Base-by-base conservation (phyloP, 2,797 vertebrate genomes). In the Characodon lateralis region DNA sequence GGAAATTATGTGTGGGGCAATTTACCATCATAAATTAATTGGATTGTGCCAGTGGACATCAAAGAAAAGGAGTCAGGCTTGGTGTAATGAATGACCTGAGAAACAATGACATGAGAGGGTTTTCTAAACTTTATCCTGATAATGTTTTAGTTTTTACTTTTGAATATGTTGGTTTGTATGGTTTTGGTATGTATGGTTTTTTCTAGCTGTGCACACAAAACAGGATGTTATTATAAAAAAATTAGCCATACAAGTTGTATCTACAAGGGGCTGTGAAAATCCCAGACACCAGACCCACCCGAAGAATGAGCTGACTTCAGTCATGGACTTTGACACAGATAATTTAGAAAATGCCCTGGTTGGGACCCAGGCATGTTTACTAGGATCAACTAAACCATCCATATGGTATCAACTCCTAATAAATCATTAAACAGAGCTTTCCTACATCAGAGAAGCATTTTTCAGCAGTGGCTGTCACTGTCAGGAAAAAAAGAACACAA, bases 1-100 rank as follows among this genome's bases (percentile, higher is more conserved):
- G 16, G 48, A 24, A 63, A 51, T 56, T 74, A 69, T 77, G 84
- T 16, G 2, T 18, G 72, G 4, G 71, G 72, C 72, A 74, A 79
- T 80, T 86, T 82, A 59, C 53, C 5, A 10, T 76, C 63, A 63
- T 28, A 78, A 81, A 79, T 73, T 1, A n/a, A 84, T 82, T 46
- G 39, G 76, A 66, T 59, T 65, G 74, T 78, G 78, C 84, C 51
- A 76, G 41, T 18, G 72, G 70, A 72, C 77, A 76, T 85, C 72
- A 87, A 85, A 86, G 72, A 28, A 59, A 26, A 73, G 48, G 24
- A 18, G 26, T 7, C 31, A 68, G 28, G 48, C 63, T 65, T 56
- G 46, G 55, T 53, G 58, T 71, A 84, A 78, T 83, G 58, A 81
- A 82, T 59, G 48, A 59, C 13, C 72, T 31, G 16, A 66, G 6